Conservation (phyloP, 2,888 invertebrate genomes). For the Parochlus steinenii region DNA sequence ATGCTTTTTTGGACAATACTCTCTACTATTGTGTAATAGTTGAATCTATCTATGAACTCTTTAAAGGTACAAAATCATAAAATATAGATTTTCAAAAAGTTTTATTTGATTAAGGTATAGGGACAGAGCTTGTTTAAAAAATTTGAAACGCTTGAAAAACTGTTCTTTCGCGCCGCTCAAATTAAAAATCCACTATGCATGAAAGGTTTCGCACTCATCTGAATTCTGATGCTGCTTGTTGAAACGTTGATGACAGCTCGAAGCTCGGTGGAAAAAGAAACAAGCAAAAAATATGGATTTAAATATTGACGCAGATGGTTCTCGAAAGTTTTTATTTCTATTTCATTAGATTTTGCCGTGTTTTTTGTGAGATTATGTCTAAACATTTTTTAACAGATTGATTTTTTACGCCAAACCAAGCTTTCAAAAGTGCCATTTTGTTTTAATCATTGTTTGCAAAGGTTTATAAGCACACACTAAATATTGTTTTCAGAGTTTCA, state of each 20-base stretch:
- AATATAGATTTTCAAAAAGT: no score
- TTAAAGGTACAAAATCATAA: no score
- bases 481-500: no score
- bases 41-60: no score
- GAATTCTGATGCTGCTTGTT: neutral
- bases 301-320: slow-evolving; percentile 12
- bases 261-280: neutral
- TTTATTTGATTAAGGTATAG: no score
- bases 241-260: slow-evolving; percentile 11
- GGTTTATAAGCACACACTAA: slow-evolving; percentile 11
- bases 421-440: slow-evolving; percentile 5
- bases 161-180: no score
- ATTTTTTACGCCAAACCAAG: slow-evolving; percentile 3
- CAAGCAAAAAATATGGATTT: slow-evolving; percentile 6
- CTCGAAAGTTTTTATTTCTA: slow-evolving; percentile 8
- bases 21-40: no score
- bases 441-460: slow-evolving; percentile 11
- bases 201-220: slow-evolving; percentile 7
- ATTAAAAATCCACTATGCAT: slow-evolving; percentile 12
- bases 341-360: slow-evolving; percentile 5
- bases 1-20: no score
- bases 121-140: no score
- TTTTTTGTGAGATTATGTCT: neutral
- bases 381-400: neutral
- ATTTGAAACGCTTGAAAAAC: no score